A percentile compares a stretch with the other conserved stretches of the same genome.
Conservation (phyloP, 2,888 invertebrate genomes). For the Ormyrus nitidulus region DNA sequence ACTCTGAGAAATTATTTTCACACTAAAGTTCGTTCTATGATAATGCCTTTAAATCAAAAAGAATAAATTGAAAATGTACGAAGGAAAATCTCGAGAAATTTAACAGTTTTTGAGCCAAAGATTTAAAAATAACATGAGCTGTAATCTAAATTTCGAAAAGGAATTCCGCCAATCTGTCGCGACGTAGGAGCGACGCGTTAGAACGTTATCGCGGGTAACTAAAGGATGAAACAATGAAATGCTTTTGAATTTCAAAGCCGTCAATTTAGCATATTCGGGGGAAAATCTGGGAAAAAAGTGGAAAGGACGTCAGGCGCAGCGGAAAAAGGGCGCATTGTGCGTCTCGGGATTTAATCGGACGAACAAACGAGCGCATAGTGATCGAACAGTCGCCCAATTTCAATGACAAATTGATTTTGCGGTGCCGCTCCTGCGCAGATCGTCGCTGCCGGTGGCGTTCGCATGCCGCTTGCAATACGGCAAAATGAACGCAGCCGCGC, state of each 20-base stretch:
- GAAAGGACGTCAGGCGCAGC: not conserved
- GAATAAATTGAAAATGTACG: constrained; percentile 6
- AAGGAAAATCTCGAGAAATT: not conserved
- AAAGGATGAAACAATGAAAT: too few species aligned
- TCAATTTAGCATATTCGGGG: not conserved
- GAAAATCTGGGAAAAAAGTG: not conserved
- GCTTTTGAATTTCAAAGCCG: too few species aligned
- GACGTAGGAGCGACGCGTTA: too few species aligned
- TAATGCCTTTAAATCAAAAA: not conserved
- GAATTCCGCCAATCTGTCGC: too few species aligned
- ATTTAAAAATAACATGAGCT: not conserved
- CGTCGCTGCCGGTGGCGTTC: not conserved
- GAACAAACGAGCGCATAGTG: constrained; percentile 19
- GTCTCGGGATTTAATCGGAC: constrained; percentile 33
- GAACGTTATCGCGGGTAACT: too few species aligned
- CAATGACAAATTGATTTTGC: constrained; percentile 55
- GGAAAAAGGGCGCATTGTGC: not conserved
- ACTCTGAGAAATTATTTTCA: constrained; percentile 36
- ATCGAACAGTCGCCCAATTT: constrained; percentile 45
- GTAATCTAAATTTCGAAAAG: not conserved
- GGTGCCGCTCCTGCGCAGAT: not conserved
- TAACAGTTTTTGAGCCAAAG: not conserved
- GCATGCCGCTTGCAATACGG: constrained; percentile 11
- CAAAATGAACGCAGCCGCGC: constrained; percentile 30
- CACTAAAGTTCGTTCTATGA: constrained; percentile 21